These are phyloP conservation scores for Cinclus cinclus DNA, from an alignment of 2,113 vertebrate species.

Conservation along the genomic window DNA sequence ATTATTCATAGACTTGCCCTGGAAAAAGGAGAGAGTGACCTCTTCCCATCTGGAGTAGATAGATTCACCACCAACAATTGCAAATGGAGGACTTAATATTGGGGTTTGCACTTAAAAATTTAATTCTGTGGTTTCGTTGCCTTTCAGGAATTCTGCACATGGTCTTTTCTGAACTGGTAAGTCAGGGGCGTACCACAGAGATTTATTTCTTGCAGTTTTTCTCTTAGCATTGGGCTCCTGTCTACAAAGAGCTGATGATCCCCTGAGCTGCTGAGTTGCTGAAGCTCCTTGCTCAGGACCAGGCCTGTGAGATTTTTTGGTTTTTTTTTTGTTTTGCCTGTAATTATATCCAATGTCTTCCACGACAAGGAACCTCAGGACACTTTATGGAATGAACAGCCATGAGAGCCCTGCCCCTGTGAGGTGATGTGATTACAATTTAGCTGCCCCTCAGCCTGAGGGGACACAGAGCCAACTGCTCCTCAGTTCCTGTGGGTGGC, in stretches of 20 bases:
- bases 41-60: constrained; percentile 42
- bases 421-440: neutral
- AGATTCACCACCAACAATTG: constrained; percentile 26
- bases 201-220: neutral
- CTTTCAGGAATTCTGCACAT: fast-evolving
- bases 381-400: neutral
- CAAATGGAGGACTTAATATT: constrained; percentile 45
- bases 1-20: constrained; percentile 55
- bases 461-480: neutral
- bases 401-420: neutral
- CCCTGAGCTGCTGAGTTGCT: neutral
- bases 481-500: neutral
- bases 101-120: neutral
- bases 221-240: neutral
- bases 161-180: neutral
- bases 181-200: neutral
- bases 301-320: neutral
- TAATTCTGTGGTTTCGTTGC: neutral
- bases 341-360: neutral
- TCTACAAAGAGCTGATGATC: neutral
- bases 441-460: neutral
- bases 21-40: constrained; percentile 45
- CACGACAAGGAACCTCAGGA: neutral
- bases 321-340: neutral
- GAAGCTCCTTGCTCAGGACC: neutral